These are phyloP conservation scores for Channa maculata DNA, from an alignment of 2,113 vertebrate species.

Conservation along the genomic window DNA sequence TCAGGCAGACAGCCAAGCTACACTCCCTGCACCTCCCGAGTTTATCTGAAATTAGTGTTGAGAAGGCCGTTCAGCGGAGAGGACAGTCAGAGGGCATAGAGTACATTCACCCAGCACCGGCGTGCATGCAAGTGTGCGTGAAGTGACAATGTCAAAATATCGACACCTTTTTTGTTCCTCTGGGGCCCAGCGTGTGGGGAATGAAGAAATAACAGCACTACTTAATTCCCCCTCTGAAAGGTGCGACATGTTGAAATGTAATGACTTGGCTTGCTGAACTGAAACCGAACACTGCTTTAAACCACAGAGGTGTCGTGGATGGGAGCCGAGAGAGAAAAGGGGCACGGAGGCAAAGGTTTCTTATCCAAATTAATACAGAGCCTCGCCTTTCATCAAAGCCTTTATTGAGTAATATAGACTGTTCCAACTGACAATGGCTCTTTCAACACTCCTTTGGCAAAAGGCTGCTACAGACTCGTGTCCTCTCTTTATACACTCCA, in stretches of 20 bases:
- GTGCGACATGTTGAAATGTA: conserved; percentile 81
- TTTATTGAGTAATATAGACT: conserved; percentile 78
- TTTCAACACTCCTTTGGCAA: conserved; percentile 73
- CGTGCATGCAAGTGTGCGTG: conserved; percentile 41
- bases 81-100: conserved; percentile 55
- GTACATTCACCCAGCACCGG: conserved; percentile 24
- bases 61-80: conserved; percentile 38
- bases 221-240: conserved; percentile 79
- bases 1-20: conserved; percentile 55
- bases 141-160: conserved; percentile 62
- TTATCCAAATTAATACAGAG: conserved; percentile 82
- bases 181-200: conserved; percentile 60
- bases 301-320: conserved; percentile 81
- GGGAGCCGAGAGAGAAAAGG: conserved; percentile 82
- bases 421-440: conserved; percentile 76
- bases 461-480: conserved; percentile 65
- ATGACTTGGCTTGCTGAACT: conserved; percentile 85
- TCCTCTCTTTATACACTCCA: conserved; percentile 50
- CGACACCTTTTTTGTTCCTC: conserved; percentile 53
- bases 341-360: conserved; percentile 79
- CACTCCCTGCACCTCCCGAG: conserved; percentile 37
- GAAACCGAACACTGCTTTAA: conserved; percentile 82
- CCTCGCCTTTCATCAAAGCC: conserved; percentile 73
- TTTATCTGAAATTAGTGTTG: conserved; percentile 50
- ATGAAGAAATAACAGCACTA: conserved; percentile 73